These are phyloP conservation scores for Sandelia bainsii DNA, from an alignment of 2,797 vertebrate genomes.

Conservation along the genomic window DNA sequence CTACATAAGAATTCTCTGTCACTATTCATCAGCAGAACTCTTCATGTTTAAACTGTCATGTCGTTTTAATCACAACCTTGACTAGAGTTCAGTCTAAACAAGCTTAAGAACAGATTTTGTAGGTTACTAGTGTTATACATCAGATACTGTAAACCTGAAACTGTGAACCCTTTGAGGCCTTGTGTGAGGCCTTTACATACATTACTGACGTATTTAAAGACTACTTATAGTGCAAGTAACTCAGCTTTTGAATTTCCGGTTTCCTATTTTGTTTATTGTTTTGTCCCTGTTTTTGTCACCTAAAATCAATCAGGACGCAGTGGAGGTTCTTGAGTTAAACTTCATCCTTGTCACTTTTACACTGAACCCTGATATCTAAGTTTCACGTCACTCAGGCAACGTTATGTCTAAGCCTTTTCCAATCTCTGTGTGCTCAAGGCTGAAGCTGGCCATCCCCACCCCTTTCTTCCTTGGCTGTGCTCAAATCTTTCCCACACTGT, in stretches of 20 bases:
- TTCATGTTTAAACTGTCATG: neutral
- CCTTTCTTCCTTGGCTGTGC: constrained; percentile 1
- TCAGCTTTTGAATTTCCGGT: neutral
- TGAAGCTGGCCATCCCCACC: constrained; percentile 25
- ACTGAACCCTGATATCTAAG: constrained; percentile 65
- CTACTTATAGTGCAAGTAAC: neutral
- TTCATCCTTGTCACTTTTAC: constrained; percentile 57
- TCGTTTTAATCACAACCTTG: constrained; percentile 4
- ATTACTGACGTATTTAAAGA: neutral
- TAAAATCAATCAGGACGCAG: constrained; percentile 14
- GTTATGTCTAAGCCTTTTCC: constrained; percentile 83
- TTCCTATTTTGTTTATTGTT: neutral
- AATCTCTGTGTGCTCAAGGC: constrained; percentile 77
- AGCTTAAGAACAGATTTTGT: neutral
- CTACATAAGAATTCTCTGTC: neutral
- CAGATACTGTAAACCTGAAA: neutral
- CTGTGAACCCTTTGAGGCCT: no score
- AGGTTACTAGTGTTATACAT: neutral
- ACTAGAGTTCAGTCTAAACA: neutral
- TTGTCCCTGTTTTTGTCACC: neutral
- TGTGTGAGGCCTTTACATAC: neutral
- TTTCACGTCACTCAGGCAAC: constrained; percentile 64
- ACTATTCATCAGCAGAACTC: neutral
- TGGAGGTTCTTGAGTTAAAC: constrained; percentile 3
- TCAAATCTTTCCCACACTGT: constrained; percentile 68